Evolutionary conservation across 2,888 invertebrate genomes (phyloP), one percentile per base, ranked within the genome.

Genomic region (Carabus problematicus): DNA sequence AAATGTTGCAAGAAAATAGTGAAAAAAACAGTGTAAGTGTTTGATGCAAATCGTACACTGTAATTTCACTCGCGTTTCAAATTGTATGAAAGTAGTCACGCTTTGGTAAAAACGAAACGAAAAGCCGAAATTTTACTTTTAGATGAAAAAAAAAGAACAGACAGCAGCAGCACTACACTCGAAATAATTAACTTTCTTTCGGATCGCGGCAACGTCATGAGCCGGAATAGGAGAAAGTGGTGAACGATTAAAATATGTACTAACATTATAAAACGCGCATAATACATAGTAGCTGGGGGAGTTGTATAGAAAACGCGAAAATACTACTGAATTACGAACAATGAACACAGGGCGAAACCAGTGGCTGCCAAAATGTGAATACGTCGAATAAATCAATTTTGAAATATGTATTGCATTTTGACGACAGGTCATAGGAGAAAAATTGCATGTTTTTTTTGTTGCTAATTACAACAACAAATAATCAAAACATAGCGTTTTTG

Each of bases 141-240:
- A n/a, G n/a, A 59, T 41, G 54, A 6, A 45, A 56, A n/a, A 40
- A 56, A 60, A 67, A 67, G 41, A 67, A 45, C 39, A 58, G 45
- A 43, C 9, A 54, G 14, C 3, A 54, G 3, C n/a, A n/a, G n/a
- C n/a, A n/a, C n/a, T n/a, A n/a, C 58, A 66, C 60, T 60, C 60
- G 60, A 67, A 60, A 59, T 67, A 64, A 64, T 64, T 64, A 64
- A 67, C 67, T 67, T 67, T 67, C 67, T 67, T 67, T 60, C 54
- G 52, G 19, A 52, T 52, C 2, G 29, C 6, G 29, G 29, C 29
- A 29, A 29, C 67, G 67, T 67, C 67, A 67, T 60, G 19, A 41
- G n/a, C n/a, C n/a, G 11, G 19, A 43, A 39, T 42, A n/a, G 11
- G 67, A 67, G 67, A 67, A 67, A 67, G 67, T 67, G 56, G 9